These are phyloP conservation scores for Parasteatoda lunata DNA, from an alignment of 2,888 invertebrate species.

Conservation along the genomic window DNA sequence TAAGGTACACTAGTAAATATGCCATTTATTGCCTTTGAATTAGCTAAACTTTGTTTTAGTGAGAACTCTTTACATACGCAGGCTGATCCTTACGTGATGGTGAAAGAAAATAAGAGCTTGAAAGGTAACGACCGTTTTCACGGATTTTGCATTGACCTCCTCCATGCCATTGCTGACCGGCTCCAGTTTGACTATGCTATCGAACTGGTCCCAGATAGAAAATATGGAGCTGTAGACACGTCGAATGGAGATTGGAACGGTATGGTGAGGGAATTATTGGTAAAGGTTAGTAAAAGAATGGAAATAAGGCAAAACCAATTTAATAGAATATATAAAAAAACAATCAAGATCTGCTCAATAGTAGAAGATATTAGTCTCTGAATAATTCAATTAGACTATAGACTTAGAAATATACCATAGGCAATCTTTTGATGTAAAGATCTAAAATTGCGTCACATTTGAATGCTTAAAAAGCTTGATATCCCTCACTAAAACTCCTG, in stretches of 20 bases:
- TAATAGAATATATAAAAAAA: no score
- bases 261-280: constrained; percentile 75
- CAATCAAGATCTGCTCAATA: no score
- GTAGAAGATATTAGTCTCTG: no score
- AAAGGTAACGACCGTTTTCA: constrained; percentile 73
- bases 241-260: constrained; percentile 74
- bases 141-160: constrained; percentile 92
- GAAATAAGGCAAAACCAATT: no score
- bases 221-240: constrained; percentile 86
- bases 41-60: background rate
- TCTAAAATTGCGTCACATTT: no score
- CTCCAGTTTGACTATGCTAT: constrained; percentile 93
- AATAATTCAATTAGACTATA: no score
- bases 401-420: no score
- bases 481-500: no score
- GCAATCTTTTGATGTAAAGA: no score
- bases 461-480: no score
- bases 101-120: constrained; percentile 16
- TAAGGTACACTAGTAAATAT: no score
- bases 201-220: constrained; percentile 86
- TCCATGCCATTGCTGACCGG: constrained; percentile 85
- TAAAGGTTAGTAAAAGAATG: constrained; percentile 65
- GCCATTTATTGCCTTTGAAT: background rate
- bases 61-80: constrained; percentile 74
- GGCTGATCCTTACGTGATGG: constrained; percentile 94